These are phyloP conservation scores for Thalassophryne amazonica DNA, from an alignment of 2,797 vertebrate species.

Conservation along the genomic window DNA sequence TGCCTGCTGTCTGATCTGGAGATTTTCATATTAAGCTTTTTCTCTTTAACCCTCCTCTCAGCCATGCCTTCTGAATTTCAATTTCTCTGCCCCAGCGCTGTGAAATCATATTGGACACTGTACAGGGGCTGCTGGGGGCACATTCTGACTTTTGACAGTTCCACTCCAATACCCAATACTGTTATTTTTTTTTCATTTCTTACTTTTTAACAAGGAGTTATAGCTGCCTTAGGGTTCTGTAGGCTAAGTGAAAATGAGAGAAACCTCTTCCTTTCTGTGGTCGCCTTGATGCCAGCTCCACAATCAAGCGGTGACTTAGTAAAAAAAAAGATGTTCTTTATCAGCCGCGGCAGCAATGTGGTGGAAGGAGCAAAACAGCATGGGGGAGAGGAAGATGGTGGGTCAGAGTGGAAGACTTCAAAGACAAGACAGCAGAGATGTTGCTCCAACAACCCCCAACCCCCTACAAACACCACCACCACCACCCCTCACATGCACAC, in stretches of 20 bases:
- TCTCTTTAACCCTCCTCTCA: background rate
- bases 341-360: constrained; percentile 1
- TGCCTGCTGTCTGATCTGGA: constrained; percentile 29
- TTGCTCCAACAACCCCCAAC: constrained; percentile 6
- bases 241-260: constrained; percentile 22
- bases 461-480: background rate
- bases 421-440: constrained; percentile 30
- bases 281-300: constrained; percentile 18
- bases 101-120: constrained; percentile 13
- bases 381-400: constrained; percentile 2
- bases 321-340: constrained; percentile 17
- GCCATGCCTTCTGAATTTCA: constrained; percentile 32
- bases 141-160: constrained; percentile 22
- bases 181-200: too few relatives aligned
- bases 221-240: constrained; percentile 12
- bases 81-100: constrained; percentile 25
- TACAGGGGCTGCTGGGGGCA: constrained; percentile 8
- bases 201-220: constrained; percentile 44
- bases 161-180: constrained; percentile 20
- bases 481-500: background rate
- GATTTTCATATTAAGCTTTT: background rate
- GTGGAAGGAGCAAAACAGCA: constrained; percentile 9
- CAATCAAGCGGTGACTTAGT: constrained; percentile 42
- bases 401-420: constrained; percentile 27
- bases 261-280: constrained; percentile 20